Evolutionary conservation across 2,113 vertebrate species (phyloP), one percentile per base, ranked within the genome.

Genomic region (Rhynchopsitta pachyrhyncha): DNA sequence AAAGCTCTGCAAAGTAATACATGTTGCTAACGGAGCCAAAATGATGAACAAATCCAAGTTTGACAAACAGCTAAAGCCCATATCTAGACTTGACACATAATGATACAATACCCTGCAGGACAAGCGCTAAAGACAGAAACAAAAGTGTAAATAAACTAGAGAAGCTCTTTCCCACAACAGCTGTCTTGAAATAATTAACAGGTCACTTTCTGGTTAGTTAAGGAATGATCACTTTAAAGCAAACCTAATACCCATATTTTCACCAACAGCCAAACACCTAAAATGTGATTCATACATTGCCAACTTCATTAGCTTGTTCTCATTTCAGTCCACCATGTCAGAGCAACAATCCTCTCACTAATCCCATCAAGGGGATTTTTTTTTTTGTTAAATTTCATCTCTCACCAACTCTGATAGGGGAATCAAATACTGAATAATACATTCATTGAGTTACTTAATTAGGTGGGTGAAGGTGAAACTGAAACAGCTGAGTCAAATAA

Each of bases 371-470:
- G 42, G 37, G 35, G 42, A 62, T 79, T 70, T 82, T 76, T 42
- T 23, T 46, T n/a, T 55, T 80, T 41, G 53, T 27, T 3, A 6
- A 84, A 86, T 90, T 86, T 83, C 64, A 90, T 93, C 90, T 95
- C 91, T 96, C 92, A 92, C 82, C 6, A 5, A 93, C 96, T 93
- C 17, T 63, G 82, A 92, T 10, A 82, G 91, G 87, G 88, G 84
- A 97, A 95, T 97, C 96, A 93, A 94, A 95, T 79, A 74, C 80
- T 95, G 96, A 97, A 96, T 97, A 97, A 98, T 97, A 83, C 90
- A 97, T 97, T 95, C 97, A 96, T 93, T 92, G 97, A 97, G 97
- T 96, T 94, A 74, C 93, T 98, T 98, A 97, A 98, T 98, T 98
- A 98, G 97, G 92, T 92, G 94, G 95, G 97, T 97, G 98, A 98